These are phyloP conservation scores for Arrhopalites spinosus DNA, from an alignment of 2,888 invertebrate genomes.

Conservation along the genomic window DNA sequence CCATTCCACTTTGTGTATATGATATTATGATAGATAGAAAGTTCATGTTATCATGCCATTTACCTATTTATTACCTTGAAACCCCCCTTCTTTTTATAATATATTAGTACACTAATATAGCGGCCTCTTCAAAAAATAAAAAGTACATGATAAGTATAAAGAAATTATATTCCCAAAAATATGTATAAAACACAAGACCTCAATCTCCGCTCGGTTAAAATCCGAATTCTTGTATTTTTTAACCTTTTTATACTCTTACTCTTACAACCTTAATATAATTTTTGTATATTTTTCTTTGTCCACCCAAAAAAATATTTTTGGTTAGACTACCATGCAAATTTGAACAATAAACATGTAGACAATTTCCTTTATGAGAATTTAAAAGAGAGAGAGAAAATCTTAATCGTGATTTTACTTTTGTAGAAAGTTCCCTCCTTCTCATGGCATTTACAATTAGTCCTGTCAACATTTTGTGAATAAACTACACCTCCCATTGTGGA, in stretches of 20 bases:
- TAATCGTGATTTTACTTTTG: too few species aligned
- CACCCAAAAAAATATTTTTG: too few species aligned
- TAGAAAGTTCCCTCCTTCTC: too few species aligned
- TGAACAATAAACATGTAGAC: too few species aligned
- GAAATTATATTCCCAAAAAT: conserved; percentile 4
- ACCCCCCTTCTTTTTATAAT: neutral
- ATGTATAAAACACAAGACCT: neutral
- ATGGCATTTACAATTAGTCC: too few species aligned
- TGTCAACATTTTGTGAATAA: too few species aligned
- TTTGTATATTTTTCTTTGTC: neutral
- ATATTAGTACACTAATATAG: neutral
- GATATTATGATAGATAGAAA: conserved; percentile 32
- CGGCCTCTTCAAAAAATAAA: conserved; percentile 1
- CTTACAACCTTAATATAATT: neutral
- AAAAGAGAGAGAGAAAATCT: too few species aligned
- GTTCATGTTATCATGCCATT: conserved; percentile 32
- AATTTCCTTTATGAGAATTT: too few species aligned
- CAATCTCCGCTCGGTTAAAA: neutral
- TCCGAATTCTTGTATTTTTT: too few species aligned
- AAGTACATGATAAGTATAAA: neutral
- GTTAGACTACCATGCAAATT: too few species aligned
- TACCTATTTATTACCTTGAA: conserved; percentile 30
- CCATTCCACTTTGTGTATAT: neutral
- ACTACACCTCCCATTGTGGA: too few species aligned
- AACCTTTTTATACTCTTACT: too few species aligned